Evolutionary conservation across 2,888 invertebrate genomes (phyloP), one percentile per base, ranked within the genome.

Genomic region (Antheraea assamensis): DNA sequence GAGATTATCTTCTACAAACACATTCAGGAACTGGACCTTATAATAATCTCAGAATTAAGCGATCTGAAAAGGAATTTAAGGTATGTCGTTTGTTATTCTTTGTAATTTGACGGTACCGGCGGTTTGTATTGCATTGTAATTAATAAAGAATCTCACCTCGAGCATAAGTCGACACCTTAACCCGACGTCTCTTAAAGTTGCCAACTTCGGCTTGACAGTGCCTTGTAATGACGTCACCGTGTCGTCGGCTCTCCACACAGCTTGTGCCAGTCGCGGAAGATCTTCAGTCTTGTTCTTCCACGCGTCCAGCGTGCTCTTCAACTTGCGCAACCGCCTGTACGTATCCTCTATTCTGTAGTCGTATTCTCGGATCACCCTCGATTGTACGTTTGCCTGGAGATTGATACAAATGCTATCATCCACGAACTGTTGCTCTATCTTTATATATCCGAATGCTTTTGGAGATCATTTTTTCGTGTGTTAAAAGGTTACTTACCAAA

Each of bases 231-330:
- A 95, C 5, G 91, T 91, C 0, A 96, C 92, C 0, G 90, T 84
- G 15, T 95, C 95, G 4, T 94, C 89, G 27, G 95, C 89, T 27
- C 86, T 88, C 83, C 95, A 93, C 72, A 96, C 94, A 0, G 88
- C 86, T 66, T 92, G 91, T 0, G 95, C 92, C 27, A 95, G 87
- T 8, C 87, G 87, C 8, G 91, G 88, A 27, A 96, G 83, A 72
- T 95, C 95, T 0, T 91, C 91, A 0, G 94, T 90, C 71, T 89
- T 91, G 31, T 83, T 83, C 79, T 87, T 92, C 92, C 87, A 95
- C 71, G 77, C 83, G 74, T 82, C 90, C n/a, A 87, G 87, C 24
- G 76, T 85, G 31, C 79, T 78, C 72, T 80, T 86, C 1, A 93
- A 76, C 31, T 78, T 79, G n/a, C 78, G 82, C 3, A 93, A 77